phyloP scores from a whole-genome alignment of 1,140 invertebrate species.

The Microvelia longipes region DNA sequence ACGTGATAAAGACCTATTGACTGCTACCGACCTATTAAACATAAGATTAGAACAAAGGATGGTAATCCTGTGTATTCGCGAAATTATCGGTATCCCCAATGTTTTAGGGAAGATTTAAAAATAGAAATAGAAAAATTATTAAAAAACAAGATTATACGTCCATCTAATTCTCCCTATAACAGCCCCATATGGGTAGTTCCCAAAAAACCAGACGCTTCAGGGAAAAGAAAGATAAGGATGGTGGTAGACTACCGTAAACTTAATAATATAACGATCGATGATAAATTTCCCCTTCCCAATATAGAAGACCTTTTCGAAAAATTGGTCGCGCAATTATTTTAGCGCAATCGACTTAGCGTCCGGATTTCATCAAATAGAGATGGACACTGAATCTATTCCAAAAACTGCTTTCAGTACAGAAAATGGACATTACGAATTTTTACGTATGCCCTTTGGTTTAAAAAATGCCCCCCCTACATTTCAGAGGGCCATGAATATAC shows the following conservation, averaged over 20 bases:
- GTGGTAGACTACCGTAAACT: slow-evolving; percentile 17
- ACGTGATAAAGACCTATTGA: not conserved
- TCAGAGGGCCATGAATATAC: slow-evolving; percentile 24
- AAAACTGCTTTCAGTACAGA: slow-evolving; percentile 21
- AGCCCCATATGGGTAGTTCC: slow-evolving; percentile 16
- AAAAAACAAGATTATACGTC: slow-evolving; percentile 14
- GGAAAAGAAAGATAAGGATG: slow-evolving; percentile 15
- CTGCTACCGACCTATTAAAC: slow-evolving; percentile 15
- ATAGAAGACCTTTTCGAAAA: slow-evolving; percentile 28
- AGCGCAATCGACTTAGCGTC: slow-evolving; percentile 31
- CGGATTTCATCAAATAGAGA: slow-evolving; percentile 27
- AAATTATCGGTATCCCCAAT: slow-evolving; percentile 26
- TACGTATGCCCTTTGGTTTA: slow-evolving; percentile 17
- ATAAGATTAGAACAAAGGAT: slow-evolving; percentile 22
- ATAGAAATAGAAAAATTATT: slow-evolving; percentile 24
- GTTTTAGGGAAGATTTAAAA: slow-evolving; percentile 27
- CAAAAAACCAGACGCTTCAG: slow-evolving; percentile 17
- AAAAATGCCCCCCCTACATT: slow-evolving; percentile 13
- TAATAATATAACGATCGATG: slow-evolving; percentile 20
- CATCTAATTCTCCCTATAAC: slow-evolving; percentile 13
- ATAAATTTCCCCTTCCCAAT: slow-evolving; percentile 33
- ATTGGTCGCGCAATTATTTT: slow-evolving; percentile 29
- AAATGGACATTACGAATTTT: slow-evolving; percentile 13
- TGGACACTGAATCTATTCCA: slow-evolving; percentile 11
- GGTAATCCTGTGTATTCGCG: slow-evolving; percentile 20